Evolutionary conservation across 2,113 vertebrate genomes (phyloP).

Genomic region (Heptranchias perlo): DNA sequence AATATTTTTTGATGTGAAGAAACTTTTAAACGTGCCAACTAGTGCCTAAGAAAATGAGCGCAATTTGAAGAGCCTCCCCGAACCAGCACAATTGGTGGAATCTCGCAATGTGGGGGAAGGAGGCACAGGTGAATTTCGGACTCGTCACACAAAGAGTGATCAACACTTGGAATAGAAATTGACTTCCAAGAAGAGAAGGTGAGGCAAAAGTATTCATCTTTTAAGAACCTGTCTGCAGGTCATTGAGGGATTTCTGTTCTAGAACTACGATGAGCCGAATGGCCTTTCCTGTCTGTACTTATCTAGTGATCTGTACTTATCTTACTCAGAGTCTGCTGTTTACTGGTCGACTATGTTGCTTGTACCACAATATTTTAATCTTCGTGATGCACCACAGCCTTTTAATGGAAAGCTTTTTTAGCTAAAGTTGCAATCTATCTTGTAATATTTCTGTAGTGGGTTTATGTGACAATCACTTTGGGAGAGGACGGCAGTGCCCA

Average conservation of each 20-base stretch:
- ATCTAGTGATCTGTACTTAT: neutral
- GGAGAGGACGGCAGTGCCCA: neutral
- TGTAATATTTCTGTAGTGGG: neutral
- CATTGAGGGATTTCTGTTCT: neutral
- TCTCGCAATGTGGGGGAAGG: too few relatives aligned
- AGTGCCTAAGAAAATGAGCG: neutral
- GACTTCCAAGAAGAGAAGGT: too few relatives aligned
- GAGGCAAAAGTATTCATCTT: too few relatives aligned
- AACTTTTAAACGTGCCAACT: neutral
- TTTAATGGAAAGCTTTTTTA: neutral
- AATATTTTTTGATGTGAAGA: neutral
- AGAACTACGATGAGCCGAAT: neutral
- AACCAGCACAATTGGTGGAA: neutral
- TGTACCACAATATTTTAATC: neutral
- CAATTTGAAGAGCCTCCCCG: neutral
- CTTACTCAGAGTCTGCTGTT: neutral
- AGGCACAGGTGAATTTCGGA: too few relatives aligned
- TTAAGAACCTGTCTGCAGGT: neutral
- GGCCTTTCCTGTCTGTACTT: neutral
- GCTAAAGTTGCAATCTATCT: neutral
- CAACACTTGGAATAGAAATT: too few relatives aligned
- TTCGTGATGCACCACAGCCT: neutral
- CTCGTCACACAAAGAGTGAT: too few relatives aligned
- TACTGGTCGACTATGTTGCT: neutral
- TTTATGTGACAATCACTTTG: neutral